phyloP scores from a whole-genome alignment of 2,113 vertebrate genomes.

The Ibidorhyncha struthersii region DNA sequence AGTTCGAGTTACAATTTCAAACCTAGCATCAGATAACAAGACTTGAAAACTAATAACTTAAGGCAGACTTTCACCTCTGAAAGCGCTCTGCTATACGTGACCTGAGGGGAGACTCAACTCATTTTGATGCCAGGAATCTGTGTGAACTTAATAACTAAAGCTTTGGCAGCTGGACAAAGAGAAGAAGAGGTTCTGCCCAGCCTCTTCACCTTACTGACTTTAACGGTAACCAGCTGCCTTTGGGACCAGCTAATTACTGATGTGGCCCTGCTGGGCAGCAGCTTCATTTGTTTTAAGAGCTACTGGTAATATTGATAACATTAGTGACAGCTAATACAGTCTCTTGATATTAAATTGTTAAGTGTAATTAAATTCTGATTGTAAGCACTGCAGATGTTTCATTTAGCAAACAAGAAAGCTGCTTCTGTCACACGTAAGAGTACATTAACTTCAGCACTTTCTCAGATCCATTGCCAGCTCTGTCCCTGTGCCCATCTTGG shows the following conservation, averaged over 20 bases:
- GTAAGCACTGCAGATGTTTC: neutral
- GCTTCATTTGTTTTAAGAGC: neutral
- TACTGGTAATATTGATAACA: neutral
- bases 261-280: neutral
- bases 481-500: neutral
- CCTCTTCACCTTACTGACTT: neutral
- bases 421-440: neutral
- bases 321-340: neutral
- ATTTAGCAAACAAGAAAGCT: neutral
- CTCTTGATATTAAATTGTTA: neutral
- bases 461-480: neutral
- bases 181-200: neutral
- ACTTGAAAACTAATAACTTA: neutral
- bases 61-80: neutral
- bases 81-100: neutral
- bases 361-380: neutral
- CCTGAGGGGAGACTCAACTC: neutral
- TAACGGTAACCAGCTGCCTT: neutral
- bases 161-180: neutral
- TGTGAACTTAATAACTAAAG: neutral
- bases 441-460: fast-evolving
- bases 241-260: neutral
- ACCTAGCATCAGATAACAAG: too few species aligned
- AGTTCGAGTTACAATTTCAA: neutral
- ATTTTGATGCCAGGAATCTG: neutral